A percentile compares a stretch with the other conserved stretches of the same genome.
These are phyloP conservation scores for Rhinella marina DNA, from an alignment of 2,797 vertebrate genomes.

Conservation along the genomic window DNA sequence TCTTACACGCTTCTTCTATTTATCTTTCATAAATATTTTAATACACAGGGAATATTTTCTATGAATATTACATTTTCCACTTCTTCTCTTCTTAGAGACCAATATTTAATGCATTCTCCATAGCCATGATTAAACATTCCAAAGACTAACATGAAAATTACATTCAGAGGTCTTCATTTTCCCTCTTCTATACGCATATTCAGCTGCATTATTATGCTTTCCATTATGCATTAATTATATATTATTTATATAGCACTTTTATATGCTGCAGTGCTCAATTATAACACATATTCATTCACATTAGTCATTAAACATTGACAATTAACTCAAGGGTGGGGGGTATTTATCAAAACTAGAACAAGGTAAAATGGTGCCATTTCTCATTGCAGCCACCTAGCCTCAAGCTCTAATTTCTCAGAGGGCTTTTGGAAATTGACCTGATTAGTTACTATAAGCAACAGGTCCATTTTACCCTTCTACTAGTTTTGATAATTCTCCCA, in stretches of 20 bases:
- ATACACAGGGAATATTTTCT: not conserved
- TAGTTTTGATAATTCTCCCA: too few relatives aligned
- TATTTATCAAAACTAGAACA: too few relatives aligned
- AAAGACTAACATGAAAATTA: not conserved
- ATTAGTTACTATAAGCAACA: too few relatives aligned
- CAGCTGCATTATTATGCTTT: not conserved
- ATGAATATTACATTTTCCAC: conserved; percentile 15
- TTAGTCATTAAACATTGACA: not conserved
- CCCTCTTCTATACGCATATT: not conserved
- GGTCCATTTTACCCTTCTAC: too few relatives aligned
- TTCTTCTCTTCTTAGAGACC: conserved; percentile 10
- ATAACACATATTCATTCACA: too few relatives aligned
- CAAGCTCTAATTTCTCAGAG: not conserved
- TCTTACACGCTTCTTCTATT: not conserved
- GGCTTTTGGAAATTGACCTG: too few relatives aligned
- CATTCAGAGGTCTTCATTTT: not conserved
- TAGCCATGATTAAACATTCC: not conserved
- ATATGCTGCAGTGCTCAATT: too few relatives aligned
- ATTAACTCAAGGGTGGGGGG: too few relatives aligned
- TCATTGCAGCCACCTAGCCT: too few relatives aligned
- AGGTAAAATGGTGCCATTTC: too few relatives aligned
- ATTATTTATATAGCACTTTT: not conserved
- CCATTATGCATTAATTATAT: not conserved
- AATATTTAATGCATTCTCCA: conserved; percentile 14
- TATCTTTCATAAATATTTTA: conserved; percentile 14